These are phyloP conservation scores for Cyphomyrus discorhynchus DNA, from an alignment of 2,113 vertebrate genomes.

Conservation along the genomic window DNA sequence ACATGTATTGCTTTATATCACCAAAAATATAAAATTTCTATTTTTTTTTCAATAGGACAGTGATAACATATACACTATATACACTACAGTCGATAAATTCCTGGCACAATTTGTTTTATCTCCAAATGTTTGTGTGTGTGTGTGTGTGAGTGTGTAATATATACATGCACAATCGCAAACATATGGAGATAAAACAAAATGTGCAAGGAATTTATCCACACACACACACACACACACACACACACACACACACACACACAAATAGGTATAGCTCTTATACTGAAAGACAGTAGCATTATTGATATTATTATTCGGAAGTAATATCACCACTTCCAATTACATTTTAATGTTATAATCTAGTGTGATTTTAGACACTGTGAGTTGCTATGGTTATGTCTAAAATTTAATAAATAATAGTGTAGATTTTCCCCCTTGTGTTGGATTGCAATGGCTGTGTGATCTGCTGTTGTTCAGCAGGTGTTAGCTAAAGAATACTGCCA, in stretches of 20 bases:
- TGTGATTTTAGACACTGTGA: neutral
- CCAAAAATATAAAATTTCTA: neutral
- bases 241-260: neutral
- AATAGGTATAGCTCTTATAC: neutral
- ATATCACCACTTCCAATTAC: neutral
- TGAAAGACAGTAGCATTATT: neutral
- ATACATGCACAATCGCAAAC: too few species aligned
- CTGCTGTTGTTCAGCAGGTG: neutral
- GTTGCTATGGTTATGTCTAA: slow-evolving; percentile 3
- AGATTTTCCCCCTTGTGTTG: neutral
- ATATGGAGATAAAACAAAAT: too few species aligned
- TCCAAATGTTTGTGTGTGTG: neutral
- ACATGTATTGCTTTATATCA: slow-evolving; percentile 4
- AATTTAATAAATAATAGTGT: neutral
- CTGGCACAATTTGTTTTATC: neutral
- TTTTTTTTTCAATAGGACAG: neutral
- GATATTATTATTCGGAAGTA: neutral
- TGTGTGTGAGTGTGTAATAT: neutral
- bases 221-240: too few species aligned
- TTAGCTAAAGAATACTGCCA: neutral
- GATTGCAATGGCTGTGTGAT: neutral
- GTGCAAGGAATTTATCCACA: too few species aligned
- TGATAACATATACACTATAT: neutral
- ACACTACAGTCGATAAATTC: neutral
- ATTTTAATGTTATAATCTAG: neutral